phyloP scores from a whole-genome alignment of 2,888 invertebrate species.

The Dasypogon diadema region DNA sequence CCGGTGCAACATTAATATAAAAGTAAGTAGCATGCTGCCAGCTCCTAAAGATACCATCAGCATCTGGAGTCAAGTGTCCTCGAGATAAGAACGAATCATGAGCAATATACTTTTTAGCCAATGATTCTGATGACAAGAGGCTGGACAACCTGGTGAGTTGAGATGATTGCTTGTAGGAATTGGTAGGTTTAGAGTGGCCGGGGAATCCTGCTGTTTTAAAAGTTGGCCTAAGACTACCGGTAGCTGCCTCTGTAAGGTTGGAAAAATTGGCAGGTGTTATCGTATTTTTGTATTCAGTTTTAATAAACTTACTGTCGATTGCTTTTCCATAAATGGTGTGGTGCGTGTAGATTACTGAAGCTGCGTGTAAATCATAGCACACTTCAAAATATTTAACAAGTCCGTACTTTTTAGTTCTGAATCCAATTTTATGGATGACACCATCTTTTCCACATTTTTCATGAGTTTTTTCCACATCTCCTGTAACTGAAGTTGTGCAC shows the following conservation, averaged over 20 bases:
- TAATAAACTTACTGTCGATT: constrained; percentile 62
- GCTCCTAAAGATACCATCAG: constrained; percentile 68
- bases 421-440: constrained; percentile 37
- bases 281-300: too few species aligned
- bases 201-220: constrained; percentile 63
- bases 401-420: constrained; percentile 4
- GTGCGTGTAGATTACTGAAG: constrained; percentile 62
- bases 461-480: not conserved
- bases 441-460: constrained; percentile 26
- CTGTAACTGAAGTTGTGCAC: constrained; percentile 16
- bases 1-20: constrained; percentile 69
- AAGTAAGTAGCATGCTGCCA: constrained; percentile 69
- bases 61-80: constrained; percentile 70
- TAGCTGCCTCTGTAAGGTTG: not conserved
- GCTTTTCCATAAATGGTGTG: constrained; percentile 64
- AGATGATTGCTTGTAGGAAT: constrained; percentile 62
- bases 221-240: not conserved
- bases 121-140: constrained; percentile 54
- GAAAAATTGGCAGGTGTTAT: too few species aligned
- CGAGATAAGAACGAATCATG: constrained; percentile 64
- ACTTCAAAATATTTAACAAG: constrained; percentile 61
- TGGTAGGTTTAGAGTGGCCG: constrained; percentile 56
- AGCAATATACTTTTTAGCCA: constrained; percentile 62
- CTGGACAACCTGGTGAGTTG: constrained; percentile 62
- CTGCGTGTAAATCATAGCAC: constrained; percentile 64